Evolutionary conservation across 2,113 vertebrate species (phyloP).

Genomic region (Caranx melampygus): DNA sequence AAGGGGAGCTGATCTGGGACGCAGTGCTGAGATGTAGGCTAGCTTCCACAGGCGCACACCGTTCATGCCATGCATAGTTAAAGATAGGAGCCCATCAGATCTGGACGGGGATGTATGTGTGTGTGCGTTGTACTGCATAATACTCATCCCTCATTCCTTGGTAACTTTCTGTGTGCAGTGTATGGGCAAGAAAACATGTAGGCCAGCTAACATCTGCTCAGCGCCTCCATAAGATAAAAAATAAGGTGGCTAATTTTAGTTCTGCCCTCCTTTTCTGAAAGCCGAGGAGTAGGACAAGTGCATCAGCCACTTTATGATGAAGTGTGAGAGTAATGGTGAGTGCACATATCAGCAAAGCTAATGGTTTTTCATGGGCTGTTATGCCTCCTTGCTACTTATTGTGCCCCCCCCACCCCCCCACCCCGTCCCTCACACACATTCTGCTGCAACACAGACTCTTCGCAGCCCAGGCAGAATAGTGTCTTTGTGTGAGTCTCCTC

Average conservation of each 20-base stretch:
- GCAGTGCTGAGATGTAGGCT: constrained; percentile 46
- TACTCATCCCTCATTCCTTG: not conserved
- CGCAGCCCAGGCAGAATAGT: constrained; percentile 57
- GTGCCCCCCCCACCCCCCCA: constrained; percentile 17
- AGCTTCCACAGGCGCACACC: constrained; percentile 17
- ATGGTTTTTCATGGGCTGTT: constrained; percentile 11
- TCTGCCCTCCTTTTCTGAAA: constrained; percentile 49
- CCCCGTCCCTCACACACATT: constrained; percentile 20
- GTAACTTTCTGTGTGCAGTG: not conserved
- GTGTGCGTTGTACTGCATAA: not conserved
- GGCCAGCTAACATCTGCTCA: constrained; percentile 50
- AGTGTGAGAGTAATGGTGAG: constrained; percentile 6
- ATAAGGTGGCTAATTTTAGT: constrained; percentile 66
- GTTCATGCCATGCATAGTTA: constrained; percentile 39
- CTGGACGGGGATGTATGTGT: not conserved
- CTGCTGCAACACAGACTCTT: constrained; percentile 35
- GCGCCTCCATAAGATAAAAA: constrained; percentile 46
- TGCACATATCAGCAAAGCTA: constrained; percentile 4
- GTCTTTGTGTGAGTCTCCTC: constrained; percentile 64
- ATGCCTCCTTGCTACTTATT: constrained; percentile 16
- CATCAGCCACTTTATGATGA: constrained; percentile 39
- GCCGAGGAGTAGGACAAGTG: constrained; percentile 22
- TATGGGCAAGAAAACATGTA: constrained; percentile 8
- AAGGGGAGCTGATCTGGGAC: constrained; percentile 42
- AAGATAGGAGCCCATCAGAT: constrained; percentile 28